Evolutionary conservation across 92 coral and sea anemone species (phyloP), one percentile per base, ranked within the genome.

Genomic region (Ricordea florida): DNA sequence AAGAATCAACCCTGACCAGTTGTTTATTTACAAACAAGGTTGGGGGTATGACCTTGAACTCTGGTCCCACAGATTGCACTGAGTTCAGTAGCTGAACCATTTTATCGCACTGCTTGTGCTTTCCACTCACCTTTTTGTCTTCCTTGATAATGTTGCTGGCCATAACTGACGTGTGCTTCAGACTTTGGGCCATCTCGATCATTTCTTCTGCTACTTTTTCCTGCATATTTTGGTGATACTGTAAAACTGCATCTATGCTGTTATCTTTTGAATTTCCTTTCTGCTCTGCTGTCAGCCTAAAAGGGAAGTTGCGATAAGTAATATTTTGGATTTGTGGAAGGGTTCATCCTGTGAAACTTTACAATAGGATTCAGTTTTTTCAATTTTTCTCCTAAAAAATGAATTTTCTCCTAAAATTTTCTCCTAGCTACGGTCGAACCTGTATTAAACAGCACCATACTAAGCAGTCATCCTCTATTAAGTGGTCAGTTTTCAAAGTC

Each of bases 131-230:
- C 97, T 94, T 91, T 33, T 79, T 85, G 41, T 94, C 98, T 52
- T 94, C 88, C 60, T 85, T 90, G 43, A 94, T 82, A 37, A 94
- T 88, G 55, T 94, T 94, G 5, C 85, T 81, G 22, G 97, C 98
- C 87, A 85, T 71, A 66, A 91, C 73, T 0, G 99, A 92, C 27
- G 97, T 88, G 62, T 96, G 99, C 46, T 96, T 96, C 32, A 96
- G 49, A 72, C 81, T 89, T 72, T 92, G 93, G n/a, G 98, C 97
- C 98, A 94, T 92, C 35, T 82, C 88, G 21, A 94, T 87, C 98
- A 94, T 94, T 60, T 94, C 97, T 24, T 94, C 97, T 7, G 98
- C 98, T n/a, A 94, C 80, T 42, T 94, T 91, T 72, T 94, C 98
- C 58, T 94, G 97, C 96, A 89, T 92, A 30, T 94, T 93, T 59